These are phyloP conservation scores for Sardina pilchardus DNA, from an alignment of 2,113 vertebrate genomes.

Conservation along the genomic window DNA sequence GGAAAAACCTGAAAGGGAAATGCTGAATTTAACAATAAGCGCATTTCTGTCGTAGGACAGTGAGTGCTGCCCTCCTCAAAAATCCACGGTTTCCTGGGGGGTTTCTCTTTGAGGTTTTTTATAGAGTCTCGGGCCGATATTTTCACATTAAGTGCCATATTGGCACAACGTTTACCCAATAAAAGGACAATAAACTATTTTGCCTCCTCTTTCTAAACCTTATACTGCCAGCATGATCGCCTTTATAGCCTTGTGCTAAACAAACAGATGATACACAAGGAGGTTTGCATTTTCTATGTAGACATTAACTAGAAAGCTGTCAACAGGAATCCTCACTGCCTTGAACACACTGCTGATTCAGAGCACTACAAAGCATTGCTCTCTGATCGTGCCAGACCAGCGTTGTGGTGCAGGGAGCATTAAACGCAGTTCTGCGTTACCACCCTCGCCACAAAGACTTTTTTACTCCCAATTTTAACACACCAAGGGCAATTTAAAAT, in stretches of 20 bases:
- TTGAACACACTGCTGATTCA: not conserved
- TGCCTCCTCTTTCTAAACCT: not conserved
- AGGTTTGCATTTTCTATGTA: not conserved
- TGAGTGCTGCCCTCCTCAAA: constrained; percentile 34
- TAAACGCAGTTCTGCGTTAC: constrained; percentile 31
- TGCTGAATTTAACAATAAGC: constrained; percentile 60
- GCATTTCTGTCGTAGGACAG: constrained; percentile 48
- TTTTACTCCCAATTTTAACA: constrained; percentile 41
- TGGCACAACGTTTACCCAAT: not conserved
- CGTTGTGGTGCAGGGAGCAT: constrained; percentile 37
- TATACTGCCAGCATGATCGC: not conserved
- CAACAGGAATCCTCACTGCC: constrained; percentile 7
- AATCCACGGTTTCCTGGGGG: constrained; percentile 38
- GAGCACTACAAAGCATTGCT: not conserved
- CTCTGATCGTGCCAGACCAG: constrained; percentile 34
- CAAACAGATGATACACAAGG: not conserved
- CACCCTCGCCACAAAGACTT: constrained; percentile 48
- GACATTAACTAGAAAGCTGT: not conserved
- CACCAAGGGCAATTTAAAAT: constrained; percentile 59
- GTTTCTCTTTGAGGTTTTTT: constrained; percentile 5
- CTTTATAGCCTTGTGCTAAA: not conserved
- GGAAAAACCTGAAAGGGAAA: constrained; percentile 71
- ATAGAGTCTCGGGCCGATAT: not conserved
- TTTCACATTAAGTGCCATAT: not conserved
- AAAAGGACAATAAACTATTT: constrained; percentile 15